Percentiles rank a stretch among this genome's conserved stretches.
Evolutionary conservation across 2,888 invertebrate genomes (phyloP).

Genomic region (Clunio marinus): DNA sequence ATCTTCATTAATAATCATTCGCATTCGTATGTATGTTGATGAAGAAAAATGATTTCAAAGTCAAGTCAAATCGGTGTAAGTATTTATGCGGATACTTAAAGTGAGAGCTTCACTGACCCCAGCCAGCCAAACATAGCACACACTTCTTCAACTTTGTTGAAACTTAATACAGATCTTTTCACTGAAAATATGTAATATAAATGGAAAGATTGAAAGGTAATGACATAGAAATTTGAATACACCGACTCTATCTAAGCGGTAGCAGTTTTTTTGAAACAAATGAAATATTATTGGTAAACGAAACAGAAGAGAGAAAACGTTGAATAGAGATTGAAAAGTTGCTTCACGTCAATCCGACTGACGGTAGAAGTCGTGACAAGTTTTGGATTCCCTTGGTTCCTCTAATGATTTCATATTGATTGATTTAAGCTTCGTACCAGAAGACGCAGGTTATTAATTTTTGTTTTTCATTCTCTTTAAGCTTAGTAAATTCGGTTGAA

Average conservation of each 20-base stretch:
- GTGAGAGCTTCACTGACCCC: background rate
- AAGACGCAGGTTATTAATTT: slow-evolving; percentile 12
- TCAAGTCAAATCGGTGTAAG: background rate
- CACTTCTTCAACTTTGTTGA: background rate
- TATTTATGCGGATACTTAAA: too few species aligned
- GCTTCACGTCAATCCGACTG: slow-evolving; percentile 25
- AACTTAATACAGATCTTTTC: slow-evolving; percentile 23
- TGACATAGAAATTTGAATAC: slow-evolving; percentile 31
- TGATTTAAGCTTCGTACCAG: slow-evolving; percentile 8
- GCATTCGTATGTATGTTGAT: slow-evolving; percentile 4
- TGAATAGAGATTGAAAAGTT: slow-evolving; percentile 3
- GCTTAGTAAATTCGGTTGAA: too few species aligned
- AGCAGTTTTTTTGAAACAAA: slow-evolving; percentile 36
- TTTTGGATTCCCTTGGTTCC: slow-evolving; percentile 33
- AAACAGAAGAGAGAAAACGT: slow-evolving; percentile 26
- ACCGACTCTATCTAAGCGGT: slow-evolving; percentile 20
- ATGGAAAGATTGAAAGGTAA: slow-evolving; percentile 31
- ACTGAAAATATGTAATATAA: slow-evolving; percentile 5
- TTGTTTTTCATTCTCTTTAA: too few species aligned
- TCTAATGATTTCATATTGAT: slow-evolving; percentile 27
- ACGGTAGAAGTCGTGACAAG: slow-evolving; percentile 35
- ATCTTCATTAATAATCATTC: slow-evolving; percentile 38
- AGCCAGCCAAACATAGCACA: too few species aligned
- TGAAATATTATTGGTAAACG: slow-evolving; percentile 33
- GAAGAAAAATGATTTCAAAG: slow-evolving; percentile 30